Evolutionary conservation across 2,888 invertebrate species (phyloP).

Genomic region (Tinea trinotella): DNA sequence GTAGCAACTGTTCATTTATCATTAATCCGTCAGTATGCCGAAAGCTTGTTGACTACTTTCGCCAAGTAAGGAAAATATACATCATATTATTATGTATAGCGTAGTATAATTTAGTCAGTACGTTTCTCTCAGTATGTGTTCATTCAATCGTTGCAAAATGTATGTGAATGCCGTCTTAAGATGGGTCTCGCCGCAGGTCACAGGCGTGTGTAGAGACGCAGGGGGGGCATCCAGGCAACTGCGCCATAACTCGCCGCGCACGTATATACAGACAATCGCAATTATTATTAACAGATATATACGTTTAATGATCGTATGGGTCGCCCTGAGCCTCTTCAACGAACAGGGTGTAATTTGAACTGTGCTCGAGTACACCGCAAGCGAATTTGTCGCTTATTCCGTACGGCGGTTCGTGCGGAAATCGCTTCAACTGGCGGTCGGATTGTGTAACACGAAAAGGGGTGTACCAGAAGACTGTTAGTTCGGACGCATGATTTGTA

Average conservation of each 20-base stretch:
- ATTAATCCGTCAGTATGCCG: no score
- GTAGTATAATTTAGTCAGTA: neutral
- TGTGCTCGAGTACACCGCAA: constrained; percentile 30
- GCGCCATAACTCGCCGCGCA: constrained; percentile 53
- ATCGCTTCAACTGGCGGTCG: constrained; percentile 32
- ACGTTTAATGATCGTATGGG: constrained; percentile 62
- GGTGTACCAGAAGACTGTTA: constrained; percentile 47
- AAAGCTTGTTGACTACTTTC: no score
- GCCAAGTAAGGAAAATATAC: no score
- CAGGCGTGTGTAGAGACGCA: constrained; percentile 28
- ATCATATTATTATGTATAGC: no score
- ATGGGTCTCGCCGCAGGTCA: constrained; percentile 29
- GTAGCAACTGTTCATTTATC: no score
- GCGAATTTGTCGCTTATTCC: constrained; percentile 43
- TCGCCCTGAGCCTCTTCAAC: constrained; percentile 27
- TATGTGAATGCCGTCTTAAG: constrained; percentile 56
- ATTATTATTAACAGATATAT: constrained; percentile 68
- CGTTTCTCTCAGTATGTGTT: constrained; percentile 35
- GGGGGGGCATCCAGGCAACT: constrained; percentile 43
- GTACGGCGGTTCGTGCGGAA: constrained; percentile 39
- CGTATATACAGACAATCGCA: constrained; percentile 65
- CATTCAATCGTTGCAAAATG: constrained; percentile 57
- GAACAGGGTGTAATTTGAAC: constrained; percentile 31
- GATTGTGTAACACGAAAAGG: constrained; percentile 24
- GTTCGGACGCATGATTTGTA: constrained; percentile 53